Evolutionary conservation across 1,140 invertebrate genomes (phyloP), one percentile per base, ranked within the genome.

Genomic region (Drosophila dunni): DNA sequence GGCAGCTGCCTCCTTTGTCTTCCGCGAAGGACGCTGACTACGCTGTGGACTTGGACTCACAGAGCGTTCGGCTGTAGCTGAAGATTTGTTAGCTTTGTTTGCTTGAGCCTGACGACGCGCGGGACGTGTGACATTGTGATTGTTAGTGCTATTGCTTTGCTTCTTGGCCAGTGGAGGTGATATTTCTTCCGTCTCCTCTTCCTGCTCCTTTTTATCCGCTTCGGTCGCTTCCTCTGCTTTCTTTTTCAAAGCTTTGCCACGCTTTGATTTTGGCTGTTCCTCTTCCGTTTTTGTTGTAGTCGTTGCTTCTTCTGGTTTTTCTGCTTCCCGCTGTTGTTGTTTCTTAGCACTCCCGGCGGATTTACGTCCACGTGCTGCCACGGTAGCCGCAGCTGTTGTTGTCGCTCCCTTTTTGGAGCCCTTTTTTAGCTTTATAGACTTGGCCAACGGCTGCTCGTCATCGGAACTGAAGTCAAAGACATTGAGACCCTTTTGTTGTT

Each of bases 1-100:
- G 15, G 95, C 94, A 11, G 96, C 96, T 53, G 95, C 95, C 92
- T 96, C 95, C 90, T 96, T 96, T 5, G 95, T 96, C 91, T 96
- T 96, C 42, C 96, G 93, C 1, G 94, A 94, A 0, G 95, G 95
- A 44, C 96, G 78, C 48, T 88, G 81, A 38, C 91, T 63, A 1
- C 79, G 86, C 74, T 77, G 78, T 44, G 81, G 70, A 58, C 64
- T 63, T 11, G 79, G 33, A 60, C 63, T 64, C 17, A 53, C 36
- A 15, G 71, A 53, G 1, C 54, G 36, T 7, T 74, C 69, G 8
- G 68, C 68, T 44, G 57, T 40, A 8, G 34, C 61, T 11, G 51
- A 10, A 33, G 29, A 48, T 51, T 64, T 72, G 50, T 11, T 34
- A n/a, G 50, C 63, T 53, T 90, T 89, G 24, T 29, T 29, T 20